A percentile compares a stretch with the other conserved stretches of the same genome.
Conservation (phyloP, 2,797 vertebrate genomes). For the Luscinia luscinia region DNA sequence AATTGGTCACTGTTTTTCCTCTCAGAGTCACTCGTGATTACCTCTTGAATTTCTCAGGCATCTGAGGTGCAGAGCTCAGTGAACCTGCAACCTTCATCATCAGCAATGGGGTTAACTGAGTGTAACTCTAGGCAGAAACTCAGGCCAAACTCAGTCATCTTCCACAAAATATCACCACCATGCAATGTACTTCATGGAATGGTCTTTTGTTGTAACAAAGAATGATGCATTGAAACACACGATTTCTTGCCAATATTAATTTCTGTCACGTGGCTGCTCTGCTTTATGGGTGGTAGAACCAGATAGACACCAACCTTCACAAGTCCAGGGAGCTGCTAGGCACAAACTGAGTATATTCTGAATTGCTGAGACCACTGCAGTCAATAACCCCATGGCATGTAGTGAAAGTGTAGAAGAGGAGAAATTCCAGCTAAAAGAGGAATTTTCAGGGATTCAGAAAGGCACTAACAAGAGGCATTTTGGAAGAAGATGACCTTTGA, state of each 20-base stretch:
- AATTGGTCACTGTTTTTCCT: background rate
- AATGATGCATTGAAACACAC: background rate
- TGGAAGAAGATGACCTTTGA: background rate
- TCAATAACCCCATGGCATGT: background rate
- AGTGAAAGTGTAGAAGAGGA: background rate
- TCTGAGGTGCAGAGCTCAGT: background rate
- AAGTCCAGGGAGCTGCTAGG: background rate
- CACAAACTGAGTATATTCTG: background rate
- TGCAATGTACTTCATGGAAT: background rate
- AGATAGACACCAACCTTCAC: background rate
- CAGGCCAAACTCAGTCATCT: background rate
- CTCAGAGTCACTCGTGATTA: background rate
- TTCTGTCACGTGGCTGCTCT: background rate
- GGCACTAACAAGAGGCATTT: background rate
- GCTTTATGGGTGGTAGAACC: background rate
- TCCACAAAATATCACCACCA: background rate
- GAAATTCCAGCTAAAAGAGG: background rate
- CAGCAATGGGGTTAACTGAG: background rate
- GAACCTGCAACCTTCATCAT: background rate
- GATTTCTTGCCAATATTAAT: background rate
- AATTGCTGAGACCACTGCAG: background rate
- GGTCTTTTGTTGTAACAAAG: background rate
- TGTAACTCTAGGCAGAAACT: background rate
- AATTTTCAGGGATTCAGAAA: background rate
- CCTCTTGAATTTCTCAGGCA: background rate